phyloP scores from a whole-genome alignment of 2,888 invertebrate genomes.

The Hetaerina titia region DNA sequence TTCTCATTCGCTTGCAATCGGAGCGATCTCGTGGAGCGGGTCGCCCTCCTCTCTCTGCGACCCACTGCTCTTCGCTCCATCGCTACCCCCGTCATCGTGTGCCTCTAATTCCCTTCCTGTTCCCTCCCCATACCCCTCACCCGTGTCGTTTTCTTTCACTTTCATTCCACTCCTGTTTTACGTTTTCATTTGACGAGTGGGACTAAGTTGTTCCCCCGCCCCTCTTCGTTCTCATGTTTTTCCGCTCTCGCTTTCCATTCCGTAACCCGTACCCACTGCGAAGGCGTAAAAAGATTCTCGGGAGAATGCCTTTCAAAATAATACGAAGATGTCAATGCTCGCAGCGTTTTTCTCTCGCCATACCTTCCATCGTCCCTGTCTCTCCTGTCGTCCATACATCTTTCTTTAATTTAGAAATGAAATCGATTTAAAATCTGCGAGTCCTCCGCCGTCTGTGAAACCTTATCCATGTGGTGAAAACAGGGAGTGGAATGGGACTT shows the following conservation, averaged over 20 bases:
- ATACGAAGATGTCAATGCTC: neutral
- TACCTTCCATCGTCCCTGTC: neutral
- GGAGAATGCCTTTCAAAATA: neutral
- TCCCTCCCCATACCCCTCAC: too few species aligned
- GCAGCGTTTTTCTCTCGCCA: neutral
- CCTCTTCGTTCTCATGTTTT: neutral
- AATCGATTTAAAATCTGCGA: neutral
- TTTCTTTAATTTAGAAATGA: neutral
- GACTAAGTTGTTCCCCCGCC: neutral
- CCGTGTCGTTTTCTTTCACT: neutral
- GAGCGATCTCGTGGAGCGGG: neutral
- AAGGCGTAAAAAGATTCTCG: neutral
- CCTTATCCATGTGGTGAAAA: neutral
- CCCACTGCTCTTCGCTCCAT: neutral
- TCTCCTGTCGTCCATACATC: neutral
- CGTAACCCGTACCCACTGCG: neutral
- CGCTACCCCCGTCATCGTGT: too few species aligned
- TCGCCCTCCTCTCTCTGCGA: neutral
- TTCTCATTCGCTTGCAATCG: neutral
- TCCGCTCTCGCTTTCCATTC: neutral
- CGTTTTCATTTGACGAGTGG: conserved; percentile 8
- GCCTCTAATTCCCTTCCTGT: neutral
- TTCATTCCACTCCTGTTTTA: neutral
- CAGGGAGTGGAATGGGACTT: neutral
- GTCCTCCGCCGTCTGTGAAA: neutral